Conservation (phyloP, 2,888 invertebrate genomes). For the Tridacna crocea region DNA sequence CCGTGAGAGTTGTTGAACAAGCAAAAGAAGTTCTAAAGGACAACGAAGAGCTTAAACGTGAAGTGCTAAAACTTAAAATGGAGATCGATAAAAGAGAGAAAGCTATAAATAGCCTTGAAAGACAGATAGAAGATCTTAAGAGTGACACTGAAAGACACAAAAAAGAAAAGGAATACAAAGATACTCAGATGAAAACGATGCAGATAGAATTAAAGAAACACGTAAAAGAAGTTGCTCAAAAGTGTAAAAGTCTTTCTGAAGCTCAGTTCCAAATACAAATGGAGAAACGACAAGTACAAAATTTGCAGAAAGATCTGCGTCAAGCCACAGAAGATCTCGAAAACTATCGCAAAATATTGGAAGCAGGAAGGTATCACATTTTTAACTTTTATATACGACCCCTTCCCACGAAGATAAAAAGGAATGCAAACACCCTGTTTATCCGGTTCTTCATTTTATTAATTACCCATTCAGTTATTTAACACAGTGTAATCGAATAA, state of each 20-base stretch:
- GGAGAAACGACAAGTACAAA: constrained; percentile 56
- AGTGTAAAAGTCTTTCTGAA: constrained; percentile 58
- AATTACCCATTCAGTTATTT: too few species aligned
- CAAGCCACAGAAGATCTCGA: constrained; percentile 47
- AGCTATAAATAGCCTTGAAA: constrained; percentile 31
- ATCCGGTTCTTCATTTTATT: too few species aligned
- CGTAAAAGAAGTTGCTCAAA: constrained; percentile 48
- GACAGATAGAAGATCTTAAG: constrained; percentile 30
- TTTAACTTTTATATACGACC: too few species aligned
- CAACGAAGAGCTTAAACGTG: constrained; percentile 45
- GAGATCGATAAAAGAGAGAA: constrained; percentile 56
- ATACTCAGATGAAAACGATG: constrained; percentile 34
- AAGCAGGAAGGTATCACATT: constrained; percentile 37
- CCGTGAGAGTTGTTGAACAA: constrained; percentile 49
- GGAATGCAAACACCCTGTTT: too few species aligned
- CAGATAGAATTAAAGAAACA: constrained; percentile 56
- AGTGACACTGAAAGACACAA: constrained; percentile 37
- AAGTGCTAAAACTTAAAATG: constrained; percentile 56
- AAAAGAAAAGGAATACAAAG: constrained; percentile 45
- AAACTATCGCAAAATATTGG: constrained; percentile 50
- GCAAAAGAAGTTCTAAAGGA: constrained; percentile 48
- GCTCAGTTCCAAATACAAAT: constrained; percentile 56
- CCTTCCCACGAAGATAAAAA: too few species aligned
- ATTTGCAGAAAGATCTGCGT: constrained; percentile 47
- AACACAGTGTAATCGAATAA: too few species aligned